Evolutionary conservation across 2,797 vertebrate genomes (phyloP), one percentile per base, ranked within the genome.

Genomic region (Notolabrus celidotus): DNA sequence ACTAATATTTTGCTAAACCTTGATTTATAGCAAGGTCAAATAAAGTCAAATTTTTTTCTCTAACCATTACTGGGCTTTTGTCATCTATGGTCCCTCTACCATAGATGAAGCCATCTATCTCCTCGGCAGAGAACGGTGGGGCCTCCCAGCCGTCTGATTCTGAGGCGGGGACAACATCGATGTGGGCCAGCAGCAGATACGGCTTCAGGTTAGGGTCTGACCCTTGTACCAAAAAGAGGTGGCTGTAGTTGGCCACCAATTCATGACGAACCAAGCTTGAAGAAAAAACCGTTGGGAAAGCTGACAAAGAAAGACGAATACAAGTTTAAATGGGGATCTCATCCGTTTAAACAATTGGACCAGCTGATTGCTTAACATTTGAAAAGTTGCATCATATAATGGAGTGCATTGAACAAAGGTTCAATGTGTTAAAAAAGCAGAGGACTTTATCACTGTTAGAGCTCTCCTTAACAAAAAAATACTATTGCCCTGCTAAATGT

Each of bases 141-240:
- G 95, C 94, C 0, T 97, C 93, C 97, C 97, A 99, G 60, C 94
- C 96, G 34, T 97, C 94, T 0, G 89, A 85, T 78, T 94, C 93
- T 14, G 90, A n/a, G 52, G 96, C 97, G 14, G 98, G 97, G 6
- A 99, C 97, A 38, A 99, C 97, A n/a, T 99, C 98, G n/a, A 96
- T 94, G 90, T 99, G 97, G 34, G 97, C 96, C 69, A 97, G 80
- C 50, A 99, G 92, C 92, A 99, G 92, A 74, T 98, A 99, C 0
- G 97, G 97, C 71, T 86, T 72, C 74, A 97, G 71, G 41, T 84
- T 80, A 25, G 92, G 87, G 67, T 95, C 88, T 0, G 94, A 94
- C 38, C 97, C 97, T 62, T 54, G 81, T n/a, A 98, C 86, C 25
- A 90, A 90, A 50, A 99, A 94, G 67, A 99, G 93, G 85, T 98